Evolutionary conservation across 2,797 vertebrate genomes (phyloP).

Genomic region (Emydoidea blandingii): DNA sequence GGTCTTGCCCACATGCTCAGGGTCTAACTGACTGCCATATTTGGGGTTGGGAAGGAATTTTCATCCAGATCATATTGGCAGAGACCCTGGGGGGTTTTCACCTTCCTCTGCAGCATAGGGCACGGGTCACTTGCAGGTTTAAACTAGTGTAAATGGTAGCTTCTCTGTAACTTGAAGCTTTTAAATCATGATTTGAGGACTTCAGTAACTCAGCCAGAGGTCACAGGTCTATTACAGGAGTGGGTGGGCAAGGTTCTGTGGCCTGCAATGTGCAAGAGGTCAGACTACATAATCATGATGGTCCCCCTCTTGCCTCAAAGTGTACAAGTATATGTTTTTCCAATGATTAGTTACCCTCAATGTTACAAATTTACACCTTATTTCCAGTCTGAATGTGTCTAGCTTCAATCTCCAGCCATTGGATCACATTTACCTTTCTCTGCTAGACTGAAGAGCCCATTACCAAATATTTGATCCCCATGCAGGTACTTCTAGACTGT

Average conservation of each 20-base stretch:
- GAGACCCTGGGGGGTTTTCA: neutral
- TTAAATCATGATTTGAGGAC: neutral
- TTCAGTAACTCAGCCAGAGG: neutral
- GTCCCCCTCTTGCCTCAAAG: neutral
- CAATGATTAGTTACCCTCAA: neutral
- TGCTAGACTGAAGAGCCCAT: neutral
- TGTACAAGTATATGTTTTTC: no score
- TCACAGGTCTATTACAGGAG: neutral
- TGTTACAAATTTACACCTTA: neutral
- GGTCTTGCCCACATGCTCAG: no score
- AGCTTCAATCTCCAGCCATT: neutral
- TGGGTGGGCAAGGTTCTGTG: neutral
- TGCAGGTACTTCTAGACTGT: neutral
- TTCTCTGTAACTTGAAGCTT: neutral
- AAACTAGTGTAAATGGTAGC: neutral
- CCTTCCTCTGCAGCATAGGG: neutral
- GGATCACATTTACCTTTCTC: neutral
- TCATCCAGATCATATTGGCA: neutral
- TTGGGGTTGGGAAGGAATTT: neutral
- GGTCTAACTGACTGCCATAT: neutral
- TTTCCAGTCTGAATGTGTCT: neutral
- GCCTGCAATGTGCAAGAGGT: neutral
- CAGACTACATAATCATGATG: neutral
- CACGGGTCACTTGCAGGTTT: neutral
- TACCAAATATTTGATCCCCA: neutral